Percentiles rank a stretch among this genome's conserved stretches.
Conservation (phyloP, 2,113 vertebrate genomes). For the Percina caprodes region DNA sequence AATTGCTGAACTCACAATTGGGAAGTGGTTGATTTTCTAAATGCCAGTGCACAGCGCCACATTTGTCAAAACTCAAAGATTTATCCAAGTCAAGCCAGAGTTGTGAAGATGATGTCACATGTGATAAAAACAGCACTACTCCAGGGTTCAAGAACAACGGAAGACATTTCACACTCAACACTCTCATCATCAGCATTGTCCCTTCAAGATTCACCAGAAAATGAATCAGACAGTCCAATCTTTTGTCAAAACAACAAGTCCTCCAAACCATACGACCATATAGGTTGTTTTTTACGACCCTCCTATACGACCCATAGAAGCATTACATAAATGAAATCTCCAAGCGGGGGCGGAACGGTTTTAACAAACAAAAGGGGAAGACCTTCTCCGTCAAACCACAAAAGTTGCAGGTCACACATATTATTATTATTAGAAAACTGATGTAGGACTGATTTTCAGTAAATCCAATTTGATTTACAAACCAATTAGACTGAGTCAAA, state of each 20-base stretch:
- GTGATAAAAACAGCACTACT: background rate
- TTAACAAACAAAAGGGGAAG: too few relatives aligned
- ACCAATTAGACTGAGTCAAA: background rate
- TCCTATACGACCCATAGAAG: too few relatives aligned
- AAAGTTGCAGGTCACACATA: background rate
- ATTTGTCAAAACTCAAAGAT: slow-evolving; percentile 40
- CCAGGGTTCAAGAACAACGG: too few relatives aligned
- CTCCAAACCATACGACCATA: too few relatives aligned
- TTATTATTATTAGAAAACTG: background rate
- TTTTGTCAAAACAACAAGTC: background rate
- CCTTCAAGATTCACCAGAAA: background rate
- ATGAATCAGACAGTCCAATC: background rate
- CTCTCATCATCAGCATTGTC: background rate
- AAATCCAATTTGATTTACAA: background rate
- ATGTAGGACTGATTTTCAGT: background rate
- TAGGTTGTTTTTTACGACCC: too few relatives aligned
- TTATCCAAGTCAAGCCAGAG: slow-evolving; percentile 5
- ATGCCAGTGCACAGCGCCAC: slow-evolving; percentile 54
- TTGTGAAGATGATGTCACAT: slow-evolving; percentile 7
- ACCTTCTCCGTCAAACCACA: background rate
- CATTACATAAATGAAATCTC: too few relatives aligned
- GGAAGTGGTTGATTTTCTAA: slow-evolving; percentile 39
- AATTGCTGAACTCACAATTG: slow-evolving; percentile 21
- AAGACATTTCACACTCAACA: background rate
- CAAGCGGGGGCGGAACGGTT: too few relatives aligned